A percentile compares a stretch with the other conserved stretches of the same genome.
Evolutionary conservation across 2,797 vertebrate genomes (phyloP).

Genomic region (Argya squamiceps): DNA sequence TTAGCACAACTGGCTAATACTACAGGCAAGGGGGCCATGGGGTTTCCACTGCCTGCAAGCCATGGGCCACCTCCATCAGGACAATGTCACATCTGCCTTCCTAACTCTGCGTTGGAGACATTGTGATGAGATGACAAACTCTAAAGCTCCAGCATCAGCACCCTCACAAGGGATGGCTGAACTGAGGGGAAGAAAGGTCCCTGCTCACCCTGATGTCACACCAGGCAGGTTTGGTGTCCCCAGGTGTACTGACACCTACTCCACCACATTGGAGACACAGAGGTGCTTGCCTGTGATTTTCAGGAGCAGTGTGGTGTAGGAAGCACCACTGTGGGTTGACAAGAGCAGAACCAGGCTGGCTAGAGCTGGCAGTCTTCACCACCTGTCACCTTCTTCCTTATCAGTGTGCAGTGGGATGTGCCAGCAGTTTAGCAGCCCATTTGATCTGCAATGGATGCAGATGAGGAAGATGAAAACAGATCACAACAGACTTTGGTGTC

Average conservation of each 20-base stretch:
- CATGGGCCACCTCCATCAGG: not conserved
- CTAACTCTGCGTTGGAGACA: not conserved
- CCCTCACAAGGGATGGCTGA: not conserved
- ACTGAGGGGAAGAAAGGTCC: not conserved
- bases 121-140: not conserved
- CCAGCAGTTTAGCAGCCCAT: not conserved
- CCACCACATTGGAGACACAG: not conserved
- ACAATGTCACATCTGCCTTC: not conserved
- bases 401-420: not conserved
- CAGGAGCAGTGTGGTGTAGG: not conserved
- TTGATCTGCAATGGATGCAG: not conserved
- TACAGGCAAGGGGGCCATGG: not conserved
- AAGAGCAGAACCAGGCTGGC: not conserved
- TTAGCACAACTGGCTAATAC: not conserved
- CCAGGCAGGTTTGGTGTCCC: not conserved
- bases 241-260: not conserved
- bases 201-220: not conserved
- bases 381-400: not conserved
- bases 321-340: not conserved
- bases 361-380: not conserved
- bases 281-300: not conserved
- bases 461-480: not conserved
- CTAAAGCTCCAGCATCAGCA: not conserved
- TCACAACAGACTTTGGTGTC: not conserved
- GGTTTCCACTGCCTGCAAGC: not conserved